Base-by-base conservation (phyloP, 1,140 invertebrate genomes). In the Drosophila nannoptera region DNA sequence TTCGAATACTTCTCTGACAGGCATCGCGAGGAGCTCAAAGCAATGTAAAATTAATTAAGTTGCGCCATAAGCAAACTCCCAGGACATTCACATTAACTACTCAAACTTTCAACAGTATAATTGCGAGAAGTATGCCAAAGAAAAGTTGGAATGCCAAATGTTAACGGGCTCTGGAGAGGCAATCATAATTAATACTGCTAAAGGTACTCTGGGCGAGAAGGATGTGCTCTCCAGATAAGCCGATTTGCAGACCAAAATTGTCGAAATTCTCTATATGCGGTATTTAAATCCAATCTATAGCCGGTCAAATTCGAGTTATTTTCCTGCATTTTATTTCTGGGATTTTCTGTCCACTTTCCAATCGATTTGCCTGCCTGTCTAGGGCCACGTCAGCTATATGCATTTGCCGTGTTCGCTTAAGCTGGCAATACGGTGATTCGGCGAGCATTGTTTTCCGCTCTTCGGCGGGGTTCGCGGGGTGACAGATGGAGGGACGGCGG, bases 11-110 rank as follows among this genome's bases (percentile, higher is more conserved):
- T 75, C 75, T 67, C 64, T 65, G 69, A 87, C 80, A 87, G 78
- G 48, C 77, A 77, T 49, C 55, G 63, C 66, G 29, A 38, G 12
- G 14, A 56, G 46, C 71, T 76, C 49, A 68, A 69, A 81, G 74
- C 83, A 77, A 82, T 86, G 78, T 87, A 83, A 86, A 86, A 82
- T 83, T 83, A 83, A 83, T 86, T 83, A 83, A 86, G 78, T 83
- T 73, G 73, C 73, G 72, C 78, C 78, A 73, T 81, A 70, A 83
- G 75, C 63, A 69, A 68, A 42, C 68, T 61, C 58, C 50, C 38
- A 63, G 55, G 38, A 50, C 33, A 50, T 56, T 56, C 69, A 67
- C 52, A 50, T 52, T 8, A 7, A n/a, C 11, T 48, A 6, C 45
- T 29, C 50, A 46, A 53, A 40, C 53, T 56, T 48, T 35, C 62